Evolutionary conservation across 2,888 invertebrate genomes (phyloP), one percentile per base, ranked within the genome.

Genomic region (Notodonta dromedarius): DNA sequence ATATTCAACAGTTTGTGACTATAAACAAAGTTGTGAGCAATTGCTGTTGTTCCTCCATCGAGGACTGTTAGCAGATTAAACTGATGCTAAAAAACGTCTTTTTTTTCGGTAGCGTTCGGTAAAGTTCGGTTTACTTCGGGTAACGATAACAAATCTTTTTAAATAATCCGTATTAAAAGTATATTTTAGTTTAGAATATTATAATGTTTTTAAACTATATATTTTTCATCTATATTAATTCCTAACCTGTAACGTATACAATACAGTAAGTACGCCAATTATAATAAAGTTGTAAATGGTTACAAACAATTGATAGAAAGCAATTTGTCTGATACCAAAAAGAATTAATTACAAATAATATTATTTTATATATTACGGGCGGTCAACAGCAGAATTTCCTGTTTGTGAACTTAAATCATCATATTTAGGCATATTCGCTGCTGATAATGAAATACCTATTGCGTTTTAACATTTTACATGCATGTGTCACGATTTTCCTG

Each of bases 1-100:
- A 93, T 93, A 91, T 92, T 88, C 88, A 90, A 87, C 89, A 86
- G 86, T 85, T 86, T 85, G 84, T 86, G 75, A 84, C 81, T 86
- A 84, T 90, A 91, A 91, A 91, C 90, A 91, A 89, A 84, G 83
- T 44, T 69, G 80, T 73, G 79, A 79, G 78, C 86, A 82, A 83
- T 24, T 24, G 2, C 24, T 24, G 24, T 89, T 89, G 88, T 85
- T 87, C 82, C 85, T 83, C 74, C 57, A 64, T 60, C 24, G 24
- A 0, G 84, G 85, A 85, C 62, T 52, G 86, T 69, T 58, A 70
- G 80, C 78, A 54, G 52, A 52, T 13, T 32, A 52, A 52, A 24
- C 12, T 42, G 9, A 42, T 9, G 13, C 24, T n/a, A 42, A 11
- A 11, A 11, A 42, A 11, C 11, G 4, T 6, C 9, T 42, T 42